Evolutionary conservation across 2,797 vertebrate genomes (phyloP), one percentile per base, ranked within the genome.

Genomic region (Percopsis omiscomaycus): DNA sequence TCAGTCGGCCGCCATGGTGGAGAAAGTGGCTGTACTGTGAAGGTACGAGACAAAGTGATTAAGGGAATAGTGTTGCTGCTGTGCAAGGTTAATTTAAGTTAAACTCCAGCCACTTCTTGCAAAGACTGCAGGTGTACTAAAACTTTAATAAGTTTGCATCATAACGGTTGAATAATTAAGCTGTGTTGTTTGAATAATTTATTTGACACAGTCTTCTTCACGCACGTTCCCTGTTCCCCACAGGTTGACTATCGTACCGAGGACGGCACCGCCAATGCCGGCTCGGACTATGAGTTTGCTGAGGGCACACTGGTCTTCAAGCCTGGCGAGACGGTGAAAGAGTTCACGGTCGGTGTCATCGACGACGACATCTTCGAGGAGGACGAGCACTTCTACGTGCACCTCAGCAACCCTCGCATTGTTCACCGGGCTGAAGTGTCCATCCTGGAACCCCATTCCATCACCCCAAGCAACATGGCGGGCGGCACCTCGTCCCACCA

Each of bases 291-390:
- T 1, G 94, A 95, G 78, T 94, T 94, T n/a, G 92, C 94, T 0
- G 94, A 95, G 71, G 94, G 94, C 42, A 94, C 93, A 0, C 66
- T 95, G 76, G 89, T 94, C 62, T 95, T 95, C 79, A 94, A 94
- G 73, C 89, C 93, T 0, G 94, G 94, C 0, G 94, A 95, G 88
- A 91, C 89, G 0, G 89, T 91, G 0, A 94, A 94, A 81, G 93
- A 95, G 77, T 82, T 95, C 61, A 92, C 93, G 0, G 93, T 95
- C 0, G 94, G 94, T 0, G 94, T 95, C 3, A 94, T 95, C 1
- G 94, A 95, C 3, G 94, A 95, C 1, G 94, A 95, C 81, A 94
- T 95, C 61, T 95, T 95, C 2, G 94, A 95, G 66, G 94, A 95
- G 77, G 94, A 95, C 9, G 94, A 95, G 84, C 93, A 95, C 75